phyloP scores from a whole-genome alignment of 2,797 vertebrate genomes.

The Gymnoscopelus braueri region DNA sequence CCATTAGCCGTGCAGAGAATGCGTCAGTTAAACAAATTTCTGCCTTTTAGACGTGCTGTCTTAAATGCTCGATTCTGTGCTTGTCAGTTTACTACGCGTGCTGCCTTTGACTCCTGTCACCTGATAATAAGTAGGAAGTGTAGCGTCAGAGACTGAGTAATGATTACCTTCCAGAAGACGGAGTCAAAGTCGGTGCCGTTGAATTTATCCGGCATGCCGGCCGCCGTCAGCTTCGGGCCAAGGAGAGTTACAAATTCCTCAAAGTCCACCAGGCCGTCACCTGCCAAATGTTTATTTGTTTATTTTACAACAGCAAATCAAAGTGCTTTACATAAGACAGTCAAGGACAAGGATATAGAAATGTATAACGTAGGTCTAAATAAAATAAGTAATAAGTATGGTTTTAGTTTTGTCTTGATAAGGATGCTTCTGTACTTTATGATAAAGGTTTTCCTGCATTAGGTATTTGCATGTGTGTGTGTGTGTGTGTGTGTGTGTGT shows the following conservation, averaged over 20 bases:
- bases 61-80: conserved; percentile 17
- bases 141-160: conserved; percentile 26
- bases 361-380: no score
- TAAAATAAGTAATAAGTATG: no score
- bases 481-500: not conserved
- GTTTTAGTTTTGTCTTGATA: no score
- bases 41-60: conserved; percentile 13
- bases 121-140: conserved; percentile 52
- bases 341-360: no score
- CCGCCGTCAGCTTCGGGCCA: conserved; percentile 94
- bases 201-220: conserved; percentile 95
- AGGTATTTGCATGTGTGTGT: not conserved
- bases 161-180: conserved; percentile 94
- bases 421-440: no score
- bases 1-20: conserved; percentile 1
- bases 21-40: conserved; percentile 41
- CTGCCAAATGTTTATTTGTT: conserved; percentile 66
- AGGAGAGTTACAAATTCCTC: conserved; percentile 97
- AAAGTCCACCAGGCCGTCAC: conserved; percentile 97
- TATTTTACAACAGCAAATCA: not conserved
- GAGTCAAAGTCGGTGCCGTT: conserved; percentile 95
- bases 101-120: conserved; percentile 4
- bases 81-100: conserved; percentile 18
- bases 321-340: no score
- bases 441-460: no score